Percentiles rank a stretch among this genome's conserved stretches.
These are phyloP conservation scores for Enteromius afrohamiltoni DNA, from an alignment of 2,797 vertebrate species.

Conservation along the genomic window DNA sequence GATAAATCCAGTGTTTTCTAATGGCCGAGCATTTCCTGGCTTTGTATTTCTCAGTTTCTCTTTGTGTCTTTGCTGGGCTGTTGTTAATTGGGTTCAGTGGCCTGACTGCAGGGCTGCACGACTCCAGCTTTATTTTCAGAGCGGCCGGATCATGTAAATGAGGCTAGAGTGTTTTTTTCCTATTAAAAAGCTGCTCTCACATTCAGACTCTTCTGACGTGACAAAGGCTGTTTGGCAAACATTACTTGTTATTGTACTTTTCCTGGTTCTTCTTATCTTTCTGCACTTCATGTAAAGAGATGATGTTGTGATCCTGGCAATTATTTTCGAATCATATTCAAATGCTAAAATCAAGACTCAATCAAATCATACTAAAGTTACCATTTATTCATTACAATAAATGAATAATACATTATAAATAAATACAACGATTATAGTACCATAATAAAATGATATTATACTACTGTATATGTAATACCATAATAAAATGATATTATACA, in stretches of 20 bases:
- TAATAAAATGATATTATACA: too few species aligned
- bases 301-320: neutral
- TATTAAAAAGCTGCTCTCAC: neutral
- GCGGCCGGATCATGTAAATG: constrained; percentile 29
- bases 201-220: neutral
- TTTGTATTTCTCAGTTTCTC: constrained; percentile 4
- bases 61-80: constrained; percentile 2
- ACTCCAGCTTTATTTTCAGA: constrained; percentile 36
- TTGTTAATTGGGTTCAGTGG: constrained; percentile 23
- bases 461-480: neutral
- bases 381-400: neutral
- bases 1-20: constrained; percentile 7
- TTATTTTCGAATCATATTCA: neutral
- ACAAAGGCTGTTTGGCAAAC: neutral
- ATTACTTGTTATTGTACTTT: neutral
- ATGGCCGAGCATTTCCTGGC: neutral
- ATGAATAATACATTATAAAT: neutral
- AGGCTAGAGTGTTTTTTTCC: constrained; percentile 10
- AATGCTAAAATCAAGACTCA: neutral
- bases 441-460: neutral
- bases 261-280: neutral
- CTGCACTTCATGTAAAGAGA: neutral
- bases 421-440: neutral
- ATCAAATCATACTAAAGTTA: neutral
- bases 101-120: neutral